Evolutionary conservation across 2,888 invertebrate genomes (phyloP).

Genomic region (Scaptomyza parva): DNA sequence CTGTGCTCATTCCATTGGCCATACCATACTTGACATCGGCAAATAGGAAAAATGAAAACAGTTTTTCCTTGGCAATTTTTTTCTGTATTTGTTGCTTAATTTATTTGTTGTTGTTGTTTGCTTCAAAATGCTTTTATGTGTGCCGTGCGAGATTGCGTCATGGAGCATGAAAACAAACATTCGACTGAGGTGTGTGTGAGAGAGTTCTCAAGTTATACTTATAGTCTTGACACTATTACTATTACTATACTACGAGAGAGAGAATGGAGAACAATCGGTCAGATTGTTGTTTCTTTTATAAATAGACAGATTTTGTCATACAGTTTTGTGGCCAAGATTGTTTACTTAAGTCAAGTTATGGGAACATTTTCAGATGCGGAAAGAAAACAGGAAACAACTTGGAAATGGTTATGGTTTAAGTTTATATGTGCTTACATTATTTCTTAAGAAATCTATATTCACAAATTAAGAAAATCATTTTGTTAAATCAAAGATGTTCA

Average conservation of each 20-base stretch:
- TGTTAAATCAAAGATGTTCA: background rate
- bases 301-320: constrained; percentile 64
- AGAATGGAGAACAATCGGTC: constrained; percentile 34
- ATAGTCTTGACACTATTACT: background rate
- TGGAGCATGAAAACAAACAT: constrained; percentile 44
- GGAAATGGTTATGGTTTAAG: background rate
- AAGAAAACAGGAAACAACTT: constrained; percentile 15
- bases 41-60: constrained; percentile 31
- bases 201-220: constrained; percentile 31
- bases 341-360: constrained; percentile 14
- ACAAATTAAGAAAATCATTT: too few relatives aligned
- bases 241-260: too few relatives aligned
- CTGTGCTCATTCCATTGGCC: constrained; percentile 19
- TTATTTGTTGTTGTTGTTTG: constrained; percentile 74
- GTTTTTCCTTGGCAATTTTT: constrained; percentile 63
- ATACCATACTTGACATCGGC: constrained; percentile 53
- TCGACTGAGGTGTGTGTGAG: constrained; percentile 49
- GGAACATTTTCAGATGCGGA: constrained; percentile 13
- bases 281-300: constrained; percentile 58
- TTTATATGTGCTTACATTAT: background rate
- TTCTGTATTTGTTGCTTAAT: constrained; percentile 65
- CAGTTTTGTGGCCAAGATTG: constrained; percentile 48
- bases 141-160: constrained; percentile 62
- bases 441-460: background rate
- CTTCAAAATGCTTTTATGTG: constrained; percentile 56